Evolutionary conservation across 2,797 vertebrate species (phyloP), one percentile per base, ranked within the genome.

Genomic region (Scarus forsteni): DNA sequence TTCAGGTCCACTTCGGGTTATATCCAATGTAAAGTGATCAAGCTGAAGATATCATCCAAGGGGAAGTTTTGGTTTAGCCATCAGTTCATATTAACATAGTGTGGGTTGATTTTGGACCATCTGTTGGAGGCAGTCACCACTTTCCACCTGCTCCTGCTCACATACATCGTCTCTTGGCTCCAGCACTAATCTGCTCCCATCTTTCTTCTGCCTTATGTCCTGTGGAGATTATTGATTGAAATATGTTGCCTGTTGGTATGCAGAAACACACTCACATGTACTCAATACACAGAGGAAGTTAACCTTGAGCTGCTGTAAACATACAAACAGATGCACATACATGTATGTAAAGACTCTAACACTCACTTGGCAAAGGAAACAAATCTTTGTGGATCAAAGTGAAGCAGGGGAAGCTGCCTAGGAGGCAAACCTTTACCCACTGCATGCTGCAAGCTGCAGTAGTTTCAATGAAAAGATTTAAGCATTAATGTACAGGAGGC

Each of bases 391-490:
- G 59, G 54, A 69, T 65, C 50, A 55, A 59, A 73, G 60, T 18
- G 0, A 48, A 77, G 56, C 44, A 18, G 18, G 14, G 52, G 52
- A 77, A 46, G 60, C 49, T 19, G 27, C 70, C 58, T 58, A 19
- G 3, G 2, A 60, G 79, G 59, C 39, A 52, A 70, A 77, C 60
- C 66, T 71, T 75, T 52, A 43, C 51, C 43, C 2, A 10, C 51
- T 80, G 64, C 50, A 19, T 40, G 52, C 39, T 67, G 66, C n/a
- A 49, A 56, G 70, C 68, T 58, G 34, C 45, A 53, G 51, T 54
- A 45, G 13, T 14, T 46, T 64, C 35, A 10, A 27, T 40, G 50
- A 52, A 66, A 13, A 55, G 73, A 81, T 75, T 55, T 70, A 59
- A 73, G 10, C 0, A 2, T 7, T 9, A 40, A 55, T 76, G 49